Conservation (phyloP, 2,113 vertebrate genomes). For the Ctenomys sociabilis region DNA sequence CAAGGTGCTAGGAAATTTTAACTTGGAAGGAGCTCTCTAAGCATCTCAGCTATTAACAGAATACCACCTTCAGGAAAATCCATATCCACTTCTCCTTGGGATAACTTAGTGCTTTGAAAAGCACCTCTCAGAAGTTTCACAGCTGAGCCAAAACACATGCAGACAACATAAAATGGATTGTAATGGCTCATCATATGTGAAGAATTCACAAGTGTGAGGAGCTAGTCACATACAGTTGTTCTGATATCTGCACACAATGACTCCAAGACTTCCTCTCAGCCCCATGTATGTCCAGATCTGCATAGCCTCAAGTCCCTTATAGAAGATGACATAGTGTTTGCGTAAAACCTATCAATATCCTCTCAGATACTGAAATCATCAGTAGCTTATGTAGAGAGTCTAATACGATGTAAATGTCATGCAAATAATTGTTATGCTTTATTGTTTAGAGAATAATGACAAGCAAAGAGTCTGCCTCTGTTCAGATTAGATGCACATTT, state of each 20-base stretch:
- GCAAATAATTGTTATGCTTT: background rate
- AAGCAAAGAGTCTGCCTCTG: background rate
- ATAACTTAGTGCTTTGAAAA: background rate
- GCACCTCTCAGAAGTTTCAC: background rate
- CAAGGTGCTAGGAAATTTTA: background rate
- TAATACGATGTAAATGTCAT: background rate
- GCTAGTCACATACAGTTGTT: background rate
- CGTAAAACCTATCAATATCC: background rate
- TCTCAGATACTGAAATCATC: background rate
- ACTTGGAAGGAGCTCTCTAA: background rate
- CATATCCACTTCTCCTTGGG: rapidly evolving
- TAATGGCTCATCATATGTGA: rapidly evolving
- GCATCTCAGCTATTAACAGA: background rate
- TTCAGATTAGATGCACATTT: background rate
- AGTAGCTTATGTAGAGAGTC: background rate
- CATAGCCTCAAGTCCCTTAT: background rate
- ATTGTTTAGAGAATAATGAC: background rate
- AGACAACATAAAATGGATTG: background rate
- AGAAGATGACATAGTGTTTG: background rate
- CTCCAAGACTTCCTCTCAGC: background rate
- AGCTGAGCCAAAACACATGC: rapidly evolving
- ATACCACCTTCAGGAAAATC: background rate
- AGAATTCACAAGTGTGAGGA: background rate
- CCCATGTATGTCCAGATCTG: background rate
- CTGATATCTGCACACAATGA: background rate